A percentile compares a stretch with the other conserved stretches of the same genome.
These are phyloP conservation scores for Boleophthalmus pectinirostris DNA, from an alignment of 2,113 vertebrate species.

Conservation along the genomic window DNA sequence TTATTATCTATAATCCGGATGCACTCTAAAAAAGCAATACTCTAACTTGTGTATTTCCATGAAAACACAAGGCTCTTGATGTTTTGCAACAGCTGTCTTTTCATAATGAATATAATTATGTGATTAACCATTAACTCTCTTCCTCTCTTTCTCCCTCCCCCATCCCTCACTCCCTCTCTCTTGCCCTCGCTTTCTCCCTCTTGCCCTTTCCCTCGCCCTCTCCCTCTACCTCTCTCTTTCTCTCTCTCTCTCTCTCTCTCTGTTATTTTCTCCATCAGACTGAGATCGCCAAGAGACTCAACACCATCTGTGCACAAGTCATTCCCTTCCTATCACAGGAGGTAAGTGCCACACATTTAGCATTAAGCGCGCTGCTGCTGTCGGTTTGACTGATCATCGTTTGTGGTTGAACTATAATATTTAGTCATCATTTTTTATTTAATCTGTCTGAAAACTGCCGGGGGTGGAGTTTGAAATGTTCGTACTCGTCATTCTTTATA, in stretches of 20 bases:
- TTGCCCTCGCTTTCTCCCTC: not conserved
- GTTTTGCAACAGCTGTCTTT: constrained; percentile 59
- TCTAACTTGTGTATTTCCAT: not conserved
- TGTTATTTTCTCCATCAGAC: constrained; percentile 79
- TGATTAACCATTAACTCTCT: constrained; percentile 60
- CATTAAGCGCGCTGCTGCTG: constrained; percentile 34
- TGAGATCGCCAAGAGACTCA: constrained; percentile 97
- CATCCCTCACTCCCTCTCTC: constrained; percentile 52
- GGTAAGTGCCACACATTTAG: constrained; percentile 77
- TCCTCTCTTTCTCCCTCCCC: not conserved
- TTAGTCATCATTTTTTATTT: not conserved
- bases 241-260: constrained; percentile 50
- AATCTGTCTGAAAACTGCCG: not conserved
- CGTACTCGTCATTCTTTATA: too few relatives aligned
- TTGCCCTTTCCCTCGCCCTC: constrained; percentile 52
- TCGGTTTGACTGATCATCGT: constrained; percentile 4
- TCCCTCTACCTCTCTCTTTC: not conserved
- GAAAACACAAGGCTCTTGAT: not conserved
- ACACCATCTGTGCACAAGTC: constrained; percentile 99
- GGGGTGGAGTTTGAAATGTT: too few relatives aligned
- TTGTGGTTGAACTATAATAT: not conserved
- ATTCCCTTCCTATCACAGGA: constrained; percentile 99
- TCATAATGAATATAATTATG: constrained; percentile 65
- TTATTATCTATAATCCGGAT: not conserved
- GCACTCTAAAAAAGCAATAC: not conserved